phyloP scores from a whole-genome alignment of 2,113 vertebrate species.

The Zosterops borbonicus region DNA sequence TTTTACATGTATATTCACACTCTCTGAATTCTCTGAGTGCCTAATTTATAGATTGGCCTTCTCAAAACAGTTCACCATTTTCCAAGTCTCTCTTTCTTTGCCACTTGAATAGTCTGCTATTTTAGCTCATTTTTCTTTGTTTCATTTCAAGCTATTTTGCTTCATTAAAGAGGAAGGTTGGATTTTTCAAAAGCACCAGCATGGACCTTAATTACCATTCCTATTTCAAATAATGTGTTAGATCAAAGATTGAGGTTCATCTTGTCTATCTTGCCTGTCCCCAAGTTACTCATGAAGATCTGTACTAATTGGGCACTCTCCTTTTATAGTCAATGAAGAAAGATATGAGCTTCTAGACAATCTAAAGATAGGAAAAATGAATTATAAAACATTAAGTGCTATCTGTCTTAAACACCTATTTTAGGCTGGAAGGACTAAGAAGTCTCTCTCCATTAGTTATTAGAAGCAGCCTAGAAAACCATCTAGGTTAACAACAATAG shows the following conservation, averaged over 20 bases:
- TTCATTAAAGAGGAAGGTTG: not conserved
- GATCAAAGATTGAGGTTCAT: constrained; percentile 32
- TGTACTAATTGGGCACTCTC: constrained; percentile 14
- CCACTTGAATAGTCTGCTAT: not conserved
- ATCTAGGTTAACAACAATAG: not conserved
- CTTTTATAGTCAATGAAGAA: constrained; percentile 9
- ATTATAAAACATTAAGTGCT: constrained; percentile 50
- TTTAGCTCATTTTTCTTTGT: constrained; percentile 24
- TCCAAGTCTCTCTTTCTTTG: not conserved
- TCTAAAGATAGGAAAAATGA: constrained; percentile 41
- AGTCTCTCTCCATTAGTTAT: not conserved
- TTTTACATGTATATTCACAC: not conserved
- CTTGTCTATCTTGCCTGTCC: constrained; percentile 25
- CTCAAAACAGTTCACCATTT: not conserved
- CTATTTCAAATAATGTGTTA: not conserved
- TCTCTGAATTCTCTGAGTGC: not conserved
- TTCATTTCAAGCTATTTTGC: not conserved
- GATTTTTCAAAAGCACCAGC: constrained; percentile 12
- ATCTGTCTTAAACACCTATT: constrained; percentile 33
- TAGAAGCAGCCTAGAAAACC: not conserved
- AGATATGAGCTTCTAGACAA: constrained; percentile 10
- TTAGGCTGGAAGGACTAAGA: not conserved
- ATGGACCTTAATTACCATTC: not conserved
- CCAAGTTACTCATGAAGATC: constrained; percentile 18
- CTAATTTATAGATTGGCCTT: not conserved